Evolutionary conservation across 1,140 invertebrate species (phyloP).

Genomic region (Bathynomus jamesi): DNA sequence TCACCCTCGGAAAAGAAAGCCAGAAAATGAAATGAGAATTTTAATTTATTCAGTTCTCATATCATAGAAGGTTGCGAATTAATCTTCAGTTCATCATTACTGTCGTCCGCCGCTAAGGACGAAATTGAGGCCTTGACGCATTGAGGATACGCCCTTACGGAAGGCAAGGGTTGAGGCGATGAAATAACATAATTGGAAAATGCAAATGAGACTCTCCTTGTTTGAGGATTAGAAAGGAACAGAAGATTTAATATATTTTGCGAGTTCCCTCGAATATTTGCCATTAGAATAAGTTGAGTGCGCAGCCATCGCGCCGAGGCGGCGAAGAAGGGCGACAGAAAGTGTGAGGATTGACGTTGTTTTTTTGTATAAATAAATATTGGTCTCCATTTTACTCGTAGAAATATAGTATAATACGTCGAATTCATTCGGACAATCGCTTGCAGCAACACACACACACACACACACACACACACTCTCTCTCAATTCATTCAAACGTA

Average conservation of each 20-base stretch:
- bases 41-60: constrained; percentile 36
- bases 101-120: constrained; percentile 18
- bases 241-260: constrained; percentile 36
- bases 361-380: too few relatives aligned
- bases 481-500: too few relatives aligned
- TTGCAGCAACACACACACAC: too few relatives aligned
- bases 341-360: too few relatives aligned
- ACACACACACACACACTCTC: too few relatives aligned
- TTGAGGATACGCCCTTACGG: constrained; percentile 18
- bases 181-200: constrained; percentile 37
- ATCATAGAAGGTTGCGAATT: constrained; percentile 36
- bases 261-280: constrained; percentile 10
- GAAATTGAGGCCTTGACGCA: neutral
- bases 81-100: constrained; percentile 34
- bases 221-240: constrained; percentile 35
- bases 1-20: constrained; percentile 3
- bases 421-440: too few relatives aligned
- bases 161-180: constrained; percentile 26
- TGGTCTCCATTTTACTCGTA: too few relatives aligned
- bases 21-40: constrained; percentile 35
- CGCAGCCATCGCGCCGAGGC: neutral
- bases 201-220: constrained; percentile 34
- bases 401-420: too few relatives aligned
- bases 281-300: neutral
- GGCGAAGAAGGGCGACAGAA: too few relatives aligned